A percentile compares a stretch with the other conserved stretches of the same genome.
phyloP scores from a whole-genome alignment of 2,797 vertebrate genomes.

The Falco rusticolus region DNA sequence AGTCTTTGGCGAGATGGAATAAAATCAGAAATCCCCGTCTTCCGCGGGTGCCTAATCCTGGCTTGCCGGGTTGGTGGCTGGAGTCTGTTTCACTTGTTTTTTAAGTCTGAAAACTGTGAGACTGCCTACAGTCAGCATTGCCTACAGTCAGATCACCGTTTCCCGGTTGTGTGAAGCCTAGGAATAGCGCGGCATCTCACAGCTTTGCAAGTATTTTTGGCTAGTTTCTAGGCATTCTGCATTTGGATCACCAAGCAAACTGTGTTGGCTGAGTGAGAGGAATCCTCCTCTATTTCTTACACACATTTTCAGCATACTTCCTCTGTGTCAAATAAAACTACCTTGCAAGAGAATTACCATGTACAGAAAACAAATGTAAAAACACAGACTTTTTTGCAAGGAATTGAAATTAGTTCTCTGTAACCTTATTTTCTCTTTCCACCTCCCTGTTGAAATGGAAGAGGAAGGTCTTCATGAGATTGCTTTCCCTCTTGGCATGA shows the following conservation, averaged over 20 bases:
- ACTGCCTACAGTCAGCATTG: not conserved
- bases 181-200: not conserved
- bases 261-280: not conserved
- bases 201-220: not conserved
- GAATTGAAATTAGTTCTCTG: not conserved
- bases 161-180: not conserved
- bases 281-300: not conserved
- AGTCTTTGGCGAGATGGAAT: not conserved
- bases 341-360: not conserved
- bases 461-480: not conserved
- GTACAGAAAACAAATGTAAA: not conserved
- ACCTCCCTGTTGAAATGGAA: not conserved
- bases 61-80: rapidly evolving
- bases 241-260: not conserved
- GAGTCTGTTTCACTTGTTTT: not conserved
- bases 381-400: not conserved
- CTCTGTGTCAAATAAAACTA: not conserved
- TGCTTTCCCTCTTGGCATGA: not conserved
- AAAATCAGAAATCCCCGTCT: not conserved
- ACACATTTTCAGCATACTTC: not conserved
- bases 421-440: not conserved
- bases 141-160: not conserved
- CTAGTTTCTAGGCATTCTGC: not conserved
- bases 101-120: not conserved
- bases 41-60: not conserved